Evolutionary conservation across 2,113 vertebrate species (phyloP).

Genomic region (Uria aalge): DNA sequence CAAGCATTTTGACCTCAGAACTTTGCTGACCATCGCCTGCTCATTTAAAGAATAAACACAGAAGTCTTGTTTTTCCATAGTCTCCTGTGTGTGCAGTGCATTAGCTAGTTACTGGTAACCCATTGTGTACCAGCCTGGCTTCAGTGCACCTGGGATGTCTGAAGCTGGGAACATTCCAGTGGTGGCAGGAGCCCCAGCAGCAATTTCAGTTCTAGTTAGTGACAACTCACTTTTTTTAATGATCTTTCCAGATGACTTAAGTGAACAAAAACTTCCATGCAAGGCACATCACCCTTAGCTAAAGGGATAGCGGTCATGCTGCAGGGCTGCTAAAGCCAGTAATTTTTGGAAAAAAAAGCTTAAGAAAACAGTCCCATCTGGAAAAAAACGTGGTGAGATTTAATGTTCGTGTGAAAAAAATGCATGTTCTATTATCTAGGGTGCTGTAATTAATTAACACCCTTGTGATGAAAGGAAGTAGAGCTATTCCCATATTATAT

Average conservation of each 20-base stretch:
- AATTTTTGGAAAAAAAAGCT: background rate
- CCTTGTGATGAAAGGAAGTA: background rate
- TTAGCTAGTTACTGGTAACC: background rate
- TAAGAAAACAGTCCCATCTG: background rate
- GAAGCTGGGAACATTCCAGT: background rate
- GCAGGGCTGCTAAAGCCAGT: background rate
- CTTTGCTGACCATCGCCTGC: background rate
- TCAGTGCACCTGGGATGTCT: background rate
- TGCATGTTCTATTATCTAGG: background rate
- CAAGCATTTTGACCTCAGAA: background rate
- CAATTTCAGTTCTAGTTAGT: background rate
- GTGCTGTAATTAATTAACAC: background rate
- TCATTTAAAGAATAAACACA: background rate
- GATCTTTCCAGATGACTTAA: background rate
- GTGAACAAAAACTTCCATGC: background rate
- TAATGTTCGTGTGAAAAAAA: background rate
- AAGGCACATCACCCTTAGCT: background rate
- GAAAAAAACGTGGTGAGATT: background rate
- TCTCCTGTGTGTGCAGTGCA: rapidly evolving
- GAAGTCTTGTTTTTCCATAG: background rate
- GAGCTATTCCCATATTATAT: background rate
- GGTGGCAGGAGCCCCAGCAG: background rate
- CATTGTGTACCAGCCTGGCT: background rate
- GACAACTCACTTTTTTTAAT: background rate
- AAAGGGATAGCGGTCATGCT: background rate